Base-by-base conservation (phyloP, 2,888 invertebrate genomes). In the Nephrotoma appendiculata region DNA sequence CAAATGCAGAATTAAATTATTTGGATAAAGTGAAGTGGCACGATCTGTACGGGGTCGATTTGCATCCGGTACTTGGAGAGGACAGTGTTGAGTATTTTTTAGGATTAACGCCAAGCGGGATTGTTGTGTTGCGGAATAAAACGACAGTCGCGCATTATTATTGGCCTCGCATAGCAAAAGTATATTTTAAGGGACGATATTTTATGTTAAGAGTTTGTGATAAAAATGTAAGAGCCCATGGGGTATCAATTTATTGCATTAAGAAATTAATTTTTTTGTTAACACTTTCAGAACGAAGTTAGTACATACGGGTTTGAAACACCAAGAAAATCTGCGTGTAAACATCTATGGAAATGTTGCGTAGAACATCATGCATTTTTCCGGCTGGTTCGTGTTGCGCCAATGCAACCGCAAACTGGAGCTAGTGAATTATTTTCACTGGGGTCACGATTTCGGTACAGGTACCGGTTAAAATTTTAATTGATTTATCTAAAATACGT, bases 21-120 rank as follows among this genome's bases (percentile, higher is more conserved):
- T 94, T 99, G 92, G 98, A 99, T 92, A 98, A 98, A 94, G 97
- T 98, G 89, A 98, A 98, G 94, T 98, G 98, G 98, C 94, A 98
- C 90, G 98, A 99, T 92, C 98, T 98, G 97, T 99, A 98, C 91
- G 99, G 99, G 86, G 98, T 98, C 86, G 98, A 99, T 93, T 94
- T 98, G 89, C 98, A 99, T 93, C 98, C 98, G 86, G 98, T 98
- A 88, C 92, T 98, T 95, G 98, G 98, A 88, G 98, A 98, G 93
- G 98, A 98, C 92, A 98, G 97, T 90, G 97, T 98, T 88, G 98
- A 98, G 91, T 98, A 98, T 92, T 98, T 97, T 92, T 93, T 99
- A 90, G 98, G 98, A 87, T 93, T 99, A 90, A 98, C 98, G 89
- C 98, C 98, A 87, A 98, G 98, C 91, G 98, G 98, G 88, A 96